Base-by-base conservation (phyloP, 2,888 invertebrate genomes). In the Epistrophe eligans region DNA sequence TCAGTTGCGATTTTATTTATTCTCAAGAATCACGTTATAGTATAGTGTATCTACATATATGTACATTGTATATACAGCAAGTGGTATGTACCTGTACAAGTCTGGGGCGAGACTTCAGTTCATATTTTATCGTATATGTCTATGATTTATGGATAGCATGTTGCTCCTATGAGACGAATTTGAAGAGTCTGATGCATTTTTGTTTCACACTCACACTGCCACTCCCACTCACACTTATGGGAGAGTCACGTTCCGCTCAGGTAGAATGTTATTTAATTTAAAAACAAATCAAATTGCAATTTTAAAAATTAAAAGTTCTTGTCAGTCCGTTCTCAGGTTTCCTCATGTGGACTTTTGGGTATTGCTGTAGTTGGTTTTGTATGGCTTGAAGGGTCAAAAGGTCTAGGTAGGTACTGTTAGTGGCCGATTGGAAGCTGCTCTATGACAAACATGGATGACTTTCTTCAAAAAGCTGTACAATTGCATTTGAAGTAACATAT, bases 261-360 rank as follows among this genome's bases (percentile, higher is more conserved):
- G 67, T 77, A 72, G 77, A 84, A 84, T 74, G 82, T 82, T 79
- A 85, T 85, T 82, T 85, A 82, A 85, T 85, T 85, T 85, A 48
- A 82, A 82, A 85, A 85, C 82, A 85, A 85, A 58, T 82, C 82
- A 82, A 82, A 85, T 85, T 85, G 85, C 85, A 82, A 82, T 85
- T 85, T 85, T 85, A 85, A 85, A 85, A 82, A 85, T 85, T 85
- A 85, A 82, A 85, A 82, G 64, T 79, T 82, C 58, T 74, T 62
- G 73, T 24, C 24, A 45, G 52, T 66, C 74, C 17, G 52, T 45
- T 66, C 74, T 19, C 43, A 38, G 28, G 43, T 72, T 57, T 45
- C 64, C 43, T 45, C 28, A 66, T 58, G 50, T 45, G 32, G 57
- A 60, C 73, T 60, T 81, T 52, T 28, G 32, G 17, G 35, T 19